Percentiles rank a stretch among this genome's conserved stretches.
Conservation (phyloP, 2,888 invertebrate genomes). For the Drosophila mimetica region DNA sequence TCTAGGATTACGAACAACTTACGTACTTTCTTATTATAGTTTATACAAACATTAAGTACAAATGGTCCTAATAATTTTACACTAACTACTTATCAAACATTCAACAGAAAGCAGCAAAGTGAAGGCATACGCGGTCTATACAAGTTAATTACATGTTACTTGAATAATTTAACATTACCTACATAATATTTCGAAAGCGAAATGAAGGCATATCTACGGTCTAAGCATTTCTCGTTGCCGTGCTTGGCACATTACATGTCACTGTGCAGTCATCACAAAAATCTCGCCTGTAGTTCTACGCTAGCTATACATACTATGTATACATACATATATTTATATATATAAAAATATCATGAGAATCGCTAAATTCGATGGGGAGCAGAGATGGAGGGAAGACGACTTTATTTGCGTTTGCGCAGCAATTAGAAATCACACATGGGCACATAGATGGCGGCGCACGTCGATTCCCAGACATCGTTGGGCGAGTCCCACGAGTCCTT, state of each 20-base stretch:
- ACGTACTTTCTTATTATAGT: background rate
- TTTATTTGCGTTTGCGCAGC: background rate
- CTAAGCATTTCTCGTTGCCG: conserved; percentile 39
- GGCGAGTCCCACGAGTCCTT: conserved; percentile 87
- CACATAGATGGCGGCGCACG: conserved; percentile 88
- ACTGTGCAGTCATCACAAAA: conserved; percentile 56
- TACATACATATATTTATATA: background rate
- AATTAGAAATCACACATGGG: conserved; percentile 84
- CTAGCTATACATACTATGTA: conserved; percentile 15
- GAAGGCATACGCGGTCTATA: conserved; percentile 18
- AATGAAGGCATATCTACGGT: conserved; percentile 9
- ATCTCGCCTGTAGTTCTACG: conserved; percentile 22
- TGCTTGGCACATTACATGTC: conserved; percentile 58
- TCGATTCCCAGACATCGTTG: conserved; percentile 90
- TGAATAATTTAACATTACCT: conserved; percentile 6
- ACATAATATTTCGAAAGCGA: conserved; percentile 2
- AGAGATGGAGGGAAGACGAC: background rate
- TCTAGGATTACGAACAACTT: background rate
- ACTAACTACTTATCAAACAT: background rate
- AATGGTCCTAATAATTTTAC: background rate
- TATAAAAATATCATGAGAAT: conserved; percentile 28
- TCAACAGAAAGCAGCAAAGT: conserved; percentile 1
- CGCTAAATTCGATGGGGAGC: conserved; percentile 36
- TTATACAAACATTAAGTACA: conserved; percentile 6
- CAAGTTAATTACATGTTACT: background rate